These are phyloP conservation scores for Tokudaia muenninki DNA, from an alignment of 2,797 vertebrate species.

Conservation along the genomic window DNA sequence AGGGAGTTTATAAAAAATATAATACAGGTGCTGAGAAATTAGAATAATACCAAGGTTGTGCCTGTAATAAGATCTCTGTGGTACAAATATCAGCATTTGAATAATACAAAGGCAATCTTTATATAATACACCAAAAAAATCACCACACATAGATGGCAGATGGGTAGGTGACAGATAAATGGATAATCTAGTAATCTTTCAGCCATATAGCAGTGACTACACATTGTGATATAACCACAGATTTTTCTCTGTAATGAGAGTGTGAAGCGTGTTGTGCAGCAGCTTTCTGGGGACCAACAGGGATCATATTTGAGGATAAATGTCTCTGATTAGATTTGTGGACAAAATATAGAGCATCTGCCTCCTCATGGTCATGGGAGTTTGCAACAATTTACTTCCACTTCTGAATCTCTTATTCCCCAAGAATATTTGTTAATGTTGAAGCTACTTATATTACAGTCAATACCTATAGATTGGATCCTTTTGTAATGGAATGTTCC, in stretches of 20 bases:
- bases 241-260: background rate
- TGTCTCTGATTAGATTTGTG: background rate
- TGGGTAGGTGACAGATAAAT: background rate
- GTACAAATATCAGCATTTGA: too few species aligned
- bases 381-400: background rate
- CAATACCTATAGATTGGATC: background rate
- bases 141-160: background rate
- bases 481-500: background rate
- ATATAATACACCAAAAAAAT: too few species aligned
- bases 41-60: too few species aligned
- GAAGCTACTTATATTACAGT: background rate
- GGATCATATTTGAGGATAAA: background rate
- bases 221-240: background rate
- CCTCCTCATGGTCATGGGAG: background rate
- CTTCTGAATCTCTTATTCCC: background rate
- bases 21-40: too few species aligned
- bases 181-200: background rate
- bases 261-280: fast-evolving
- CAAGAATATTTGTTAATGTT: background rate
- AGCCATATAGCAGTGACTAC: background rate
- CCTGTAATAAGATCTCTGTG: too few species aligned
- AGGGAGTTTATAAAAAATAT: too few species aligned
- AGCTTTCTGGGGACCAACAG: background rate
- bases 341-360: background rate
- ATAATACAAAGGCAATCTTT: too few species aligned